phyloP scores from a whole-genome alignment of 2,797 vertebrate genomes.

The Epinephelus coioides region DNA sequence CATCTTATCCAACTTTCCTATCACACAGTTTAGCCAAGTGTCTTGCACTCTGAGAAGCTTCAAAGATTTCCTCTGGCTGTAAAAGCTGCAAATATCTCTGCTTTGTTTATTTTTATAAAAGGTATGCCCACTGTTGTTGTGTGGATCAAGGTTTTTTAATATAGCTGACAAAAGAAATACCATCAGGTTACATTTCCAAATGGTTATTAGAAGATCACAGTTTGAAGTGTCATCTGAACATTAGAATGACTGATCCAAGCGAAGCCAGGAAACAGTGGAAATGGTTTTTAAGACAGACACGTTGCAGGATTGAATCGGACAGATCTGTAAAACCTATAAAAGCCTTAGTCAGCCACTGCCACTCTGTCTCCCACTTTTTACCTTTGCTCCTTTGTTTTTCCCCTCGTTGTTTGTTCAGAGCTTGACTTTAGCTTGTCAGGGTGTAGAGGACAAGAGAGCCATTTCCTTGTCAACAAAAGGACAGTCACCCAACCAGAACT shows the following conservation, averaged over 20 bases:
- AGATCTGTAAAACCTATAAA: constrained; percentile 38
- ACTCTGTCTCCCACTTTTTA: constrained; percentile 6
- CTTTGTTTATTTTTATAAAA: constrained; percentile 22
- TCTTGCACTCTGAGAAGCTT: constrained; percentile 9
- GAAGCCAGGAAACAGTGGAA: constrained; percentile 19
- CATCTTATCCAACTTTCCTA: constrained; percentile 5
- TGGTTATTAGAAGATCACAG: neutral
- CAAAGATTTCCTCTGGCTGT: constrained; percentile 15
- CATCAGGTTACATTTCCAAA: constrained; percentile 18
- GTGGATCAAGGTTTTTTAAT: neutral
- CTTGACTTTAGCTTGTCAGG: constrained; percentile 56
- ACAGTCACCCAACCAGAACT: constrained; percentile 52
- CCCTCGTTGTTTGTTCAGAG: constrained; percentile 32
- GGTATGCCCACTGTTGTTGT: neutral
- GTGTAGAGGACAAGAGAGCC: constrained; percentile 45
- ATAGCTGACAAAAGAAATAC: constrained; percentile 20
- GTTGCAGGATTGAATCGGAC: constrained; percentile 24
- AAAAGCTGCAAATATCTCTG: constrained; percentile 6
- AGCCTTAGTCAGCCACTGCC: constrained; percentile 20
- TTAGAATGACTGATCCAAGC: constrained; percentile 1
- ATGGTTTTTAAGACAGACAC: constrained; percentile 18
- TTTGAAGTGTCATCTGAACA: constrained; percentile 25
- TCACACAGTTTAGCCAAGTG: constrained; percentile 12
- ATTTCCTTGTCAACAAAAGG: constrained; percentile 63
- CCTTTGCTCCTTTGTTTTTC: constrained; percentile 21